A percentile compares a stretch with the other conserved stretches of the same genome.
Conservation (phyloP, 2,797 vertebrate genomes). For the Sebastes hubbsi region DNA sequence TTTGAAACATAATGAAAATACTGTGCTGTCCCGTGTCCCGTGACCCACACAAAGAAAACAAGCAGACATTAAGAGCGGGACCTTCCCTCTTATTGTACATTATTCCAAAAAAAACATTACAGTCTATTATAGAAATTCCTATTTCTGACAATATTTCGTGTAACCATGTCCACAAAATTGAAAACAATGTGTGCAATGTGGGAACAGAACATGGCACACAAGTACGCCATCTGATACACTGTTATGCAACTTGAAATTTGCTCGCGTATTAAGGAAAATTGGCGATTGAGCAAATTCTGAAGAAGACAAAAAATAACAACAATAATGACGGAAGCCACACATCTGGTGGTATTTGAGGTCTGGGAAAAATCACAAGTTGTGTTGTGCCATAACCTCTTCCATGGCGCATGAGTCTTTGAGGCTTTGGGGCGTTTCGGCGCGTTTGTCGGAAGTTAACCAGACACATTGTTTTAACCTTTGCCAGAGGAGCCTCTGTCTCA, state of each 20-base stretch:
- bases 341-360: constrained; percentile 52
- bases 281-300: constrained; percentile 15
- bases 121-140: not conserved
- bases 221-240: not conserved
- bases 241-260: constrained; percentile 19
- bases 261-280: not conserved
- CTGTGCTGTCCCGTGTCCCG: not conserved
- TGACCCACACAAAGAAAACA: too few relatives aligned
- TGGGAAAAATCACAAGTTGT: constrained; percentile 51
- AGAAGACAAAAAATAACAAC: not conserved
- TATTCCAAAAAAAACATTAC: not conserved
- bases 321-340: constrained; percentile 22
- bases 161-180: not conserved
- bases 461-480: constrained; percentile 83
- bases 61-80: not conserved
- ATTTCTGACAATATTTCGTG: constrained; percentile 1
- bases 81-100: not conserved
- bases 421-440: constrained; percentile 60
- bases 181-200: constrained; percentile 11
- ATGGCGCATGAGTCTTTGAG: constrained; percentile 39
- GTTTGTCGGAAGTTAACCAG: constrained; percentile 77
- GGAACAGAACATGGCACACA: not conserved
- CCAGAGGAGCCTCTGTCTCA: constrained; percentile 70
- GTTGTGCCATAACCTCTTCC: constrained; percentile 50
- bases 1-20: not conserved